Conservation (phyloP, 2,797 vertebrate genomes). For the Intellagama lesueurii region DNA sequence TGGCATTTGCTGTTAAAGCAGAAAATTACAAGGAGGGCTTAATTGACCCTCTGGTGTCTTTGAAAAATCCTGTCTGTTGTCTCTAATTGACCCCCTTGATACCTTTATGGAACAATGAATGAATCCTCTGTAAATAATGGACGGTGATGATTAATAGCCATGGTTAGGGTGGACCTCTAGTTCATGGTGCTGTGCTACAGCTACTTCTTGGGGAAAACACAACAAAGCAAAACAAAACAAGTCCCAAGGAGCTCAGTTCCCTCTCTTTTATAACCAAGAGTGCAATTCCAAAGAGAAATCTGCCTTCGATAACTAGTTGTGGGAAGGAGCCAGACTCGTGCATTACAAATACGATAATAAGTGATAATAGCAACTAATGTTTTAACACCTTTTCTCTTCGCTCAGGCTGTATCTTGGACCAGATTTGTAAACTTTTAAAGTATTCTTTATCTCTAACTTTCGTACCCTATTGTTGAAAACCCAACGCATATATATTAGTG, state of each 20-base stretch:
- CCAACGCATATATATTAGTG: too few species aligned
- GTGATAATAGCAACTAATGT: too few species aligned
- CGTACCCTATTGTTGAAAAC: too few species aligned
- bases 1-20: conserved; percentile 86
- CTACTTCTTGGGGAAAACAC: conserved; percentile 27
- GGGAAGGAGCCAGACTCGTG: conserved; percentile 48
- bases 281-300: conserved; percentile 67
- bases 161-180: conserved; percentile 86
- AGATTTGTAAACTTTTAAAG: too few species aligned
- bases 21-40: conserved; percentile 89
- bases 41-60: conserved; percentile 93
- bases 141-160: conserved; percentile 97
- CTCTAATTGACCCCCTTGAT: conserved; percentile 99
- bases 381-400: too few species aligned
- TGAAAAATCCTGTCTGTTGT: conserved; percentile 87
- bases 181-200: conserved; percentile 78
- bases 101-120: conserved; percentile 95
- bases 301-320: conserved; percentile 35
- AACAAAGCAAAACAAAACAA: not conserved
- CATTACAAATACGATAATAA: conserved; percentile 36
- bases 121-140: conserved; percentile 97
- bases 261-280: conserved; percentile 57
- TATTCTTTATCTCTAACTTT: too few species aligned
- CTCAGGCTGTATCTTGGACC: too few species aligned
- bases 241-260: conserved; percentile 64